These are phyloP conservation scores for Heteronetta atricapilla DNA, from an alignment of 2,113 vertebrate genomes.

Conservation along the genomic window DNA sequence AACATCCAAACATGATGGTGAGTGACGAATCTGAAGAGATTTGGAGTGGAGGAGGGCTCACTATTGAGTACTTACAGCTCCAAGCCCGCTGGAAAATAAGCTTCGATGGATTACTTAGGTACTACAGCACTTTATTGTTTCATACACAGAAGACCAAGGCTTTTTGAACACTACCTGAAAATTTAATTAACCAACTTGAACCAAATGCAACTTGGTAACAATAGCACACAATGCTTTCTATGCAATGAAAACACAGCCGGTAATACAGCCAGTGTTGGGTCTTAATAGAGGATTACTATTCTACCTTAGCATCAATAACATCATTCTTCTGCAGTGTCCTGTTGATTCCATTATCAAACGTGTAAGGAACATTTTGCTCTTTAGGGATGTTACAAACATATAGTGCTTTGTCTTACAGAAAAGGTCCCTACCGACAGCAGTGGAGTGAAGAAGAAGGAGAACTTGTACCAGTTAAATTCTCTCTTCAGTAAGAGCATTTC, in stretches of 20 bases:
- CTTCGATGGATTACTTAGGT: conserved; percentile 63
- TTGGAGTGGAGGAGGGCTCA: conserved; percentile 63
- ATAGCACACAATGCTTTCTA: not conserved
- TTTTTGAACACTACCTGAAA: not conserved
- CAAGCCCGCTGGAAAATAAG: conserved; percentile 47
- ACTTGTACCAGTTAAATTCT: conserved; percentile 57
- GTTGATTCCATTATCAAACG: not conserved
- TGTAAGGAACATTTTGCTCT: not conserved
- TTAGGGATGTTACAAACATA: not conserved
- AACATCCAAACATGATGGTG: conserved; percentile 70
- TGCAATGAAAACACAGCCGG: not conserved
- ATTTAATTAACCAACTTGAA: not conserved
- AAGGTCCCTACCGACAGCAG: conserved; percentile 53
- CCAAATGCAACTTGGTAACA: not conserved
- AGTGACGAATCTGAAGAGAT: conserved; percentile 46
- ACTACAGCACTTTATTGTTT: not conserved
- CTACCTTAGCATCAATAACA: not conserved
- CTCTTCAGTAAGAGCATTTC: conserved; percentile 38
- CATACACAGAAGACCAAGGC: not conserved
- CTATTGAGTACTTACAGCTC: conserved; percentile 45
- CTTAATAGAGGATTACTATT: fast-evolving
- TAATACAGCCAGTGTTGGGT: too few species aligned
- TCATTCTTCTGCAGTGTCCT: not conserved
- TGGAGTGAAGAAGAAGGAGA: conserved; percentile 57
- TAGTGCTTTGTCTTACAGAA: conserved; percentile 10